Conservation (phyloP, 2,797 vertebrate species). For the Microcaecilia unicolor region DNA sequence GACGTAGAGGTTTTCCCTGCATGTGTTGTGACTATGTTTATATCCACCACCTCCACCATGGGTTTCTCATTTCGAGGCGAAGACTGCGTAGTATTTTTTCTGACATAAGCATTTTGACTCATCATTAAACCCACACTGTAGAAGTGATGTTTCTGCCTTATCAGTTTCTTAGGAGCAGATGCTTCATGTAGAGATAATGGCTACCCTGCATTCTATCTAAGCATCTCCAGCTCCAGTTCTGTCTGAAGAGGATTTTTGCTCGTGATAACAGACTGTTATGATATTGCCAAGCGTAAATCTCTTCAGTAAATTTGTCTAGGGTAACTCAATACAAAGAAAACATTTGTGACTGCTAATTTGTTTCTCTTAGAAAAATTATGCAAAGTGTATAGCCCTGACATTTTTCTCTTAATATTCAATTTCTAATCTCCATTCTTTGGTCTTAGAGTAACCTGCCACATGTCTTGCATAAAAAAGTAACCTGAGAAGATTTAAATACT, state of each 20-base stretch:
- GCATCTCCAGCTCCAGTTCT: slow-evolving; percentile 54
- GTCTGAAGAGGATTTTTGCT: slow-evolving; percentile 48
- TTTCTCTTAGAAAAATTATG: not conserved
- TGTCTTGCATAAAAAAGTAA: not conserved
- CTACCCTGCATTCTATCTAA: slow-evolving; percentile 63
- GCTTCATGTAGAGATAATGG: slow-evolving; percentile 4
- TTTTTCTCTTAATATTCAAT: not conserved
- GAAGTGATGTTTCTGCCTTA: not conserved
- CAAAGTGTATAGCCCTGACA: not conserved
- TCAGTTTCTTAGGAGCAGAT: not conserved
- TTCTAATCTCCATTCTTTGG: not conserved
- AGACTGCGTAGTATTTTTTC: not conserved
- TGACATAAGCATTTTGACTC: not conserved
- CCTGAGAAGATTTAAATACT: not conserved
- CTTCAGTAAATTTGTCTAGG: slow-evolving; percentile 4
- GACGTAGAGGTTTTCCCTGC: no score
- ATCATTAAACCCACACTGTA: not conserved
- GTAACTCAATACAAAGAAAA: slow-evolving; percentile 2
- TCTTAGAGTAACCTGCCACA: not conserved
- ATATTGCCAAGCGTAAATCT: slow-evolving; percentile 7
- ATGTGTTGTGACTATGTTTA: no score
- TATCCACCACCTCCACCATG: no score
- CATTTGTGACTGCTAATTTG: not conserved
- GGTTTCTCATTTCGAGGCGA: no score
- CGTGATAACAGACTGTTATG: slow-evolving; percentile 27